These are phyloP conservation scores for Hipparchia semele DNA, from an alignment of 2,888 invertebrate species.

Conservation along the genomic window DNA sequence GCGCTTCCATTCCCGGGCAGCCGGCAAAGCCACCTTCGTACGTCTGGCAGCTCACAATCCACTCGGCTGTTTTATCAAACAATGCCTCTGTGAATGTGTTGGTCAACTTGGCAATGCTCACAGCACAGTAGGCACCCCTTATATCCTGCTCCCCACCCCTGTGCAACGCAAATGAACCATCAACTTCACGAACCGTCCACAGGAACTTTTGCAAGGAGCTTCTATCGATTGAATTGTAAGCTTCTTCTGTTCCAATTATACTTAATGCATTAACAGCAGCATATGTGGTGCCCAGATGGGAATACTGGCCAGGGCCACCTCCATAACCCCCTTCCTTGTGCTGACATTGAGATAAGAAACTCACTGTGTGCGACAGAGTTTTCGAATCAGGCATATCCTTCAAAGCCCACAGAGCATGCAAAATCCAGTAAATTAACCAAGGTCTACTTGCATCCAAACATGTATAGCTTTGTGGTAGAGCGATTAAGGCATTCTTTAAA, in stretches of 20 bases:
- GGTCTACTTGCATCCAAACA: constrained; percentile 97
- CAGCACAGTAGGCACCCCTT: constrained; percentile 98
- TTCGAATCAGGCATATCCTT: constrained; percentile 75
- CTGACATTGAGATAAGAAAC: constrained; percentile 85
- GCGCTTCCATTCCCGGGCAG: constrained; percentile 95
- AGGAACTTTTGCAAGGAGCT: constrained; percentile 90
- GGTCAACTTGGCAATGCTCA: constrained; percentile 94
- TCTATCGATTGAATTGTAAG: constrained; percentile 94
- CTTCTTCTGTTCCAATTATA: constrained; percentile 93
- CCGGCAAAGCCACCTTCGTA: constrained; percentile 99
- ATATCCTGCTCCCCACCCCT: constrained; percentile 96
- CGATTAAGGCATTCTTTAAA: constrained; percentile 86
- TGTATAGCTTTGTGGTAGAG: constrained; percentile 88
- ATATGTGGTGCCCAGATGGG: constrained; percentile 98
- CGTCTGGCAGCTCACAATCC: constrained; percentile 98
- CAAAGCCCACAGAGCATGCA: constrained; percentile 92
- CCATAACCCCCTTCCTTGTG: constrained; percentile 93
- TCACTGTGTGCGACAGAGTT: constrained; percentile 64
- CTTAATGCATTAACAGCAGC: constrained; percentile 97
- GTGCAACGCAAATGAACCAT: constrained; percentile 97
- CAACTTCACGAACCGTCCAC: constrained; percentile 88
- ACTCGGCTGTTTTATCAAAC: constrained; percentile 94
- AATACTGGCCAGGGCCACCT: constrained; percentile 96
- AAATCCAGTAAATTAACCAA: constrained; percentile 98
- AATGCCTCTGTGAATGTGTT: constrained; percentile 89